Percentiles rank a stretch among this genome's conserved stretches.
Evolutionary conservation across 2,888 invertebrate genomes (phyloP).

Genomic region (Leptodirus hochenwartii): DNA sequence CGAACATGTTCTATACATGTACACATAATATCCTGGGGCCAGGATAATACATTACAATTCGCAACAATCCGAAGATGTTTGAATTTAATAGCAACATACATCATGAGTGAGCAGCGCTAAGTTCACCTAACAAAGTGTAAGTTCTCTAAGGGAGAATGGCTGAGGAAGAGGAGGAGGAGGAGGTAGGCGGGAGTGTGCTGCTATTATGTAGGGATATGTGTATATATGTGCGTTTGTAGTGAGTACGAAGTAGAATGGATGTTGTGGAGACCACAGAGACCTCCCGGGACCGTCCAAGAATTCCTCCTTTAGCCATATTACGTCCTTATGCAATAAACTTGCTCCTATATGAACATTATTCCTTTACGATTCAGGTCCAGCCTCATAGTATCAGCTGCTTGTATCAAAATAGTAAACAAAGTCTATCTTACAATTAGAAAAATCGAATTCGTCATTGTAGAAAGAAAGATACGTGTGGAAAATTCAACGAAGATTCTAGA

Average conservation of each 20-base stretch:
- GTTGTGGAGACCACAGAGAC: conserved; percentile 28
- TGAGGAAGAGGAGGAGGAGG: conserved; percentile 14
- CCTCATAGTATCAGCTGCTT: no score
- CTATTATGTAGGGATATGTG: conserved; percentile 10
- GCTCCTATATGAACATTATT: conserved; percentile 15
- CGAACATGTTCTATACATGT: no score
- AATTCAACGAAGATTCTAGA: no score
- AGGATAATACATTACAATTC: conserved; percentile 29
- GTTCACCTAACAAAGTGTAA: conserved; percentile 26
- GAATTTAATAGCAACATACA: conserved; percentile 30
- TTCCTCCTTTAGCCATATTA: conserved; percentile 23
- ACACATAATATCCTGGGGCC: conserved; percentile 19
- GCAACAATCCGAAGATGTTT: conserved; percentile 30
- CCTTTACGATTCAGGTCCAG: not conserved
- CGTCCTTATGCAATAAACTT: conserved; percentile 15
- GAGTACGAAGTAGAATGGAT: conserved; percentile 27
- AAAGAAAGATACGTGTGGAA: no score
- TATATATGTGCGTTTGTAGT: conserved; percentile 3
- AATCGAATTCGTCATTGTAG: no score
- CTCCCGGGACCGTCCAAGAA: conserved; percentile 24
- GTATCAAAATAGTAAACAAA: no score
- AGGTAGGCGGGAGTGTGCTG: conserved; percentile 10
- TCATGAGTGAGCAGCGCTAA: conserved; percentile 28
- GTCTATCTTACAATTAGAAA: no score
- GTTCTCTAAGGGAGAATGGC: conserved; percentile 14